Conservation (phyloP, 2,797 vertebrate species). For the Pogonophryne albipinna region DNA sequence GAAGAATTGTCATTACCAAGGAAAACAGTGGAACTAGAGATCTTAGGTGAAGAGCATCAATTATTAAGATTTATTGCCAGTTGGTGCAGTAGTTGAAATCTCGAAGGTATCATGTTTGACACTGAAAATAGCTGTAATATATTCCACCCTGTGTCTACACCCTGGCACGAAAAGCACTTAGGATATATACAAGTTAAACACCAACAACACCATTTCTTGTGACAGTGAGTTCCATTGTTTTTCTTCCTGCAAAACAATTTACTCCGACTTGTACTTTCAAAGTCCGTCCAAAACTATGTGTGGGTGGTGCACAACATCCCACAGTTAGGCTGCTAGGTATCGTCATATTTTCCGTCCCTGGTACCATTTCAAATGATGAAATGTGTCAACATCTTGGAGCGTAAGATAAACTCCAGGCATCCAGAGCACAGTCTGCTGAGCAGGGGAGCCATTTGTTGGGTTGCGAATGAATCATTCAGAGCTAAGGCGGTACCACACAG, state of each 20-base stretch:
- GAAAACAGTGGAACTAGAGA: conserved; percentile 46
- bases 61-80: conserved; percentile 60
- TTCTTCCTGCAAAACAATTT: conserved; percentile 28
- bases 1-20: conserved; percentile 50
- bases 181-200: conserved; percentile 1
- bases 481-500: conserved; percentile 23
- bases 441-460: conserved; percentile 36
- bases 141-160: background rate
- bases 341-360: conserved; percentile 62
- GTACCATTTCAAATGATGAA: conserved; percentile 51
- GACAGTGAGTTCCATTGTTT: conserved; percentile 17
- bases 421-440: conserved; percentile 43
- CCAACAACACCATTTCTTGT: background rate
- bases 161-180: conserved; percentile 12
- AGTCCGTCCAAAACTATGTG: conserved; percentile 20
- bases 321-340: conserved; percentile 45
- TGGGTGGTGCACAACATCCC: conserved; percentile 38
- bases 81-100: conserved; percentile 4
- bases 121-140: conserved; percentile 12
- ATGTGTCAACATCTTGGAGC: conserved; percentile 63
- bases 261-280: conserved; percentile 21
- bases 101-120: conserved; percentile 10
- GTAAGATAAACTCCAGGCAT: conserved; percentile 60
- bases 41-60: conserved; percentile 48
- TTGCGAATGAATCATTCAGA: conserved; percentile 57